Base-by-base conservation (phyloP, 2,113 vertebrate species). In the Hippopotamus amphibius region DNA sequence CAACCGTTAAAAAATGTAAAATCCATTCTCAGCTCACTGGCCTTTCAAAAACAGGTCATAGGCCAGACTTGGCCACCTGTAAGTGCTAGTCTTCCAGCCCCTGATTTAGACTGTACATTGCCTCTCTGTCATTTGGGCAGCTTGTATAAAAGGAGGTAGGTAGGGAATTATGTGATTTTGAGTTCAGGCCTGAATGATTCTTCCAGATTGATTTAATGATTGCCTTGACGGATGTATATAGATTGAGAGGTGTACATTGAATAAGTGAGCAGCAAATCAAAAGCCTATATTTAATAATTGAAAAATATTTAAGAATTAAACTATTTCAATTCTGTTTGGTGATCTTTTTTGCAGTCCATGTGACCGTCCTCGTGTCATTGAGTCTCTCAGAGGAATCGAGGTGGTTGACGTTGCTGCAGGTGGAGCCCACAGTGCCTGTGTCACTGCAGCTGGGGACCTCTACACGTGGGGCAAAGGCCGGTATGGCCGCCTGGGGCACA, bases 401-500 rank as follows among this genome's bases (percentile, higher is more conserved):
- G 99, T 99, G 96, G 99, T 99, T 76, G 99, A 99, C 77, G 99
- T 99, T 0, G 99, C 99, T 33, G 99, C 99, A 0, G 99, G 99
- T 5, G 99, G 99, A 80, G 99, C 99, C 0, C 99, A 99, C 98
- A 99, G 99, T 0, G 99, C 99, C 1, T 99, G 99, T 17, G 99
- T 99, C 94, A 99, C 99, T 9, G 99, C 99, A 88, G 99, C 99
- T 0, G 99, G 99, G 65, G 99, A 99, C 98, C 99, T 99, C 68
- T 99, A 99, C 98, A 99, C 99, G 0, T 99, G 99, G 99, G 99
- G 99, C 61, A 99, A 99, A 90, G 99, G 99, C 57, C 99, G 99
- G 43, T 99, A 99, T 0, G 99, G 99, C 33, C 99, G 99, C 14
- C 99, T 99, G 84, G 99, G 99, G 3, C 99, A 99, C 6, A 99